Conservation (phyloP, 2,797 vertebrate species). For the Bufotes viridis region DNA sequence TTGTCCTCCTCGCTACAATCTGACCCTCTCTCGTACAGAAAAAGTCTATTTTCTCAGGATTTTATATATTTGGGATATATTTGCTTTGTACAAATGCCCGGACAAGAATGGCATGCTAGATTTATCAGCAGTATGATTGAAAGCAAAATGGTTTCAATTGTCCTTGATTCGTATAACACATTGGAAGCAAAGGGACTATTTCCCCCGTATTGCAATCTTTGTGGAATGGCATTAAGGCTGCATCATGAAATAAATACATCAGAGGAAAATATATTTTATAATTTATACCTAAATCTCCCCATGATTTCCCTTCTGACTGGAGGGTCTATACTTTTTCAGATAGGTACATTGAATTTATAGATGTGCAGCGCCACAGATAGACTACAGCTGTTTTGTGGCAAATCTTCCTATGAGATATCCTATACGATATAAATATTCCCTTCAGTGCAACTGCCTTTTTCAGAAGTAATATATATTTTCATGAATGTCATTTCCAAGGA, state of each 20-base stretch:
- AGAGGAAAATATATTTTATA: conserved; percentile 17
- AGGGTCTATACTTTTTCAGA: conserved; percentile 2
- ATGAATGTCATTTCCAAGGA: conserved; percentile 19
- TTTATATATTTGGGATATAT: not conserved
- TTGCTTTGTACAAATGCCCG: not conserved
- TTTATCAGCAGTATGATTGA: conserved; percentile 17
- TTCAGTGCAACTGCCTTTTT: not conserved
- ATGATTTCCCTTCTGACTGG: conserved; percentile 14
- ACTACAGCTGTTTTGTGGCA: conserved; percentile 10
- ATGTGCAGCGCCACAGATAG: not conserved
- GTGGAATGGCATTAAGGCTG: conserved; percentile 13
- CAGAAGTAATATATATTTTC: conserved; percentile 21
- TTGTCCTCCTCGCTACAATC: not conserved
- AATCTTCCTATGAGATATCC: conserved; percentile 29
- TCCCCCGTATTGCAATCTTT: conserved; percentile 28
- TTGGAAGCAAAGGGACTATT: conserved; percentile 34
- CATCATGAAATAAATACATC: conserved; percentile 21
- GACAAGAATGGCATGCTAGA: not conserved
- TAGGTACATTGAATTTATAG: conserved; percentile 4
- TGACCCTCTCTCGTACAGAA: not conserved
- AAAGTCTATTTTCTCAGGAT: not conserved
- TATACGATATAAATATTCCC: conserved; percentile 30
- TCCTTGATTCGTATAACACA: conserved; percentile 33
- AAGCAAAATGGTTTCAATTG: conserved; percentile 31
- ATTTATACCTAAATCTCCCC: conserved; percentile 8